These are phyloP conservation scores for Bombylius major DNA, from an alignment of 2,888 invertebrate genomes.

Conservation along the genomic window DNA sequence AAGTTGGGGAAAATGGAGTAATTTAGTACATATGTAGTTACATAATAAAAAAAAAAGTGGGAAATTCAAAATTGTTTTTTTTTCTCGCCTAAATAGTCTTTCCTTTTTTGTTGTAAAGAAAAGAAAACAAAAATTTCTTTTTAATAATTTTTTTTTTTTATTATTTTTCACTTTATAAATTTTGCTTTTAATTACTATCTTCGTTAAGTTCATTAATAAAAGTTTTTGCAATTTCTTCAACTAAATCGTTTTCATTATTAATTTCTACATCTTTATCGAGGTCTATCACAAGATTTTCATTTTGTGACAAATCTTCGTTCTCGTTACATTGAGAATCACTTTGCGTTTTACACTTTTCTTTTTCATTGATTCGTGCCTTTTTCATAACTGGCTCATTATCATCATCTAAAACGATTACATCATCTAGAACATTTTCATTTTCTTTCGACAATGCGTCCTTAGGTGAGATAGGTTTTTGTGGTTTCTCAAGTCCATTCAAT, in stretches of 20 bases:
- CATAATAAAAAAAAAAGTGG: too few relatives aligned
- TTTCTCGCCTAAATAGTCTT: too few relatives aligned
- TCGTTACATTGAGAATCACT: background rate
- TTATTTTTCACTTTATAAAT: background rate
- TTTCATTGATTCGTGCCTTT: background rate
- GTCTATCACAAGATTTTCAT: background rate
- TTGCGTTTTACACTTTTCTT: background rate
- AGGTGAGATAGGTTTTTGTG: too few relatives aligned
- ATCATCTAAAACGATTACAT: background rate
- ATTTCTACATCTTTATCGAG: background rate
- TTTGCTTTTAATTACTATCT: background rate
- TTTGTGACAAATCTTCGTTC: background rate
- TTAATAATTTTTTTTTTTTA: background rate
- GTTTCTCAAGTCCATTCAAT: too few relatives aligned
- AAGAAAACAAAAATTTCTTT: too few relatives aligned
- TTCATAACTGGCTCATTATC: background rate
- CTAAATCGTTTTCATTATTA: conserved; percentile 1
- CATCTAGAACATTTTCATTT: conserved; percentile 1
- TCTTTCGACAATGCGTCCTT: too few relatives aligned
- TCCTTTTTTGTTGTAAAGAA: too few relatives aligned
- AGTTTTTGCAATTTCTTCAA: background rate
- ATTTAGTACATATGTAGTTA: too few relatives aligned
- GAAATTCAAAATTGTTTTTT: too few relatives aligned
- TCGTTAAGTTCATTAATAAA: conserved; percentile 9
- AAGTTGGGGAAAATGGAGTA: too few relatives aligned